Percentiles rank a stretch among this genome's conserved stretches.
Conservation (phyloP, 2,113 vertebrate genomes). For the Illadopsis cleaveri region DNA sequence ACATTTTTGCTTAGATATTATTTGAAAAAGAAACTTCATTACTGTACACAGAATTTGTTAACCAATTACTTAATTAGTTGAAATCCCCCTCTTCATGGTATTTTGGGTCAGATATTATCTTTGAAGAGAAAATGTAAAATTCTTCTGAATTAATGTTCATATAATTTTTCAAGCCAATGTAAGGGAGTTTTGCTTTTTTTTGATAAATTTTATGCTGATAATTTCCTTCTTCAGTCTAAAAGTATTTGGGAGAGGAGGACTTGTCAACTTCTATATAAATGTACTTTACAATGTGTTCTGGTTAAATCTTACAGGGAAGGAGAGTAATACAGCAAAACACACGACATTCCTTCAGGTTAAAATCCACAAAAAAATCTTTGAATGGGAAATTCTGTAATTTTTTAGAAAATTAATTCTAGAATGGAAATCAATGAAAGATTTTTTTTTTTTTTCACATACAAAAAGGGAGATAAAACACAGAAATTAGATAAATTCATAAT, state of each 20-base stretch:
- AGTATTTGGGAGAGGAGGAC: not conserved
- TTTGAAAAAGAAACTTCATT: not conserved
- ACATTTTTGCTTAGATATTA: not conserved
- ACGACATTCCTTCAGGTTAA: not conserved
- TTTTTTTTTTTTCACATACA: not conserved
- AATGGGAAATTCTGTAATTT: not conserved
- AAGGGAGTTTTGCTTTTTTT: fast-evolving
- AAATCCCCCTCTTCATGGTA: fast-evolving
- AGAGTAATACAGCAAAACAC: not conserved
- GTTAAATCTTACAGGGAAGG: not conserved
- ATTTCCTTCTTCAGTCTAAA: not conserved
- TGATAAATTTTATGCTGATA: not conserved
- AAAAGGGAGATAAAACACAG: not conserved
- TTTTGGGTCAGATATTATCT: not conserved
- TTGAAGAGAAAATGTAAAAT: not conserved
- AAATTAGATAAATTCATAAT: not conserved
- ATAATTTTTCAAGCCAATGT: not conserved
- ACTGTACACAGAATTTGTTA: not conserved
- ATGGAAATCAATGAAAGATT: fast-evolving
- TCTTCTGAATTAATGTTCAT: not conserved
- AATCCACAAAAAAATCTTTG: not conserved
- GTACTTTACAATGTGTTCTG: not conserved
- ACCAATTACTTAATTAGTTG: not conserved
- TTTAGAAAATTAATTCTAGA: not conserved
- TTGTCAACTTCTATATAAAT: not conserved